Conservation (phyloP, 37 sponge, comb jelly and placozoan genomes). For the Theonella swinhoei region DNA sequence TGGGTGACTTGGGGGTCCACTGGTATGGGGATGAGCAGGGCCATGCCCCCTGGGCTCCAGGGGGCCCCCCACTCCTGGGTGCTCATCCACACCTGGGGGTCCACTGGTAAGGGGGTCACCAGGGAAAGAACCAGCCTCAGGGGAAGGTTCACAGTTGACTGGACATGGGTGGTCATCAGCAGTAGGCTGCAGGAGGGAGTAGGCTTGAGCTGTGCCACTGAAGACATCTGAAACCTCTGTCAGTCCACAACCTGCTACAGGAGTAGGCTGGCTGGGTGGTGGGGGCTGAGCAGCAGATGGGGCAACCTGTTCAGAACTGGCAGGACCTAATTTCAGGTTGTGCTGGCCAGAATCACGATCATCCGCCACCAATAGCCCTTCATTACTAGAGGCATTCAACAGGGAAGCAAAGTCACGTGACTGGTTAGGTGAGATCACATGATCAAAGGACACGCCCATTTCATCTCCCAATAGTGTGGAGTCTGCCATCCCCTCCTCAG, state of each 20-base stretch:
- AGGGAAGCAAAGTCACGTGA: not conserved
- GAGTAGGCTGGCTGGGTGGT: no score
- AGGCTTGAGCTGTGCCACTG: slow-evolving; percentile 5
- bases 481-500: not conserved
- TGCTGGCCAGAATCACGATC: not conserved
- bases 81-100: no score
- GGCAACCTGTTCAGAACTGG: no score
- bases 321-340: not conserved
- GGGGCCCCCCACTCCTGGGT: no score
- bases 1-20: not conserved
- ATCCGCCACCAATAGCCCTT: not conserved
- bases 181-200: not conserved
- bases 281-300: no score
- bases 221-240: slow-evolving; percentile 7
- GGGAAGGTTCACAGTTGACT: no score
- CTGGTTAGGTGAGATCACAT: not conserved
- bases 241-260: not conserved
- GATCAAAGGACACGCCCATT: not conserved
- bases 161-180: not conserved
- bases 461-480: not conserved
- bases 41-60: no score
- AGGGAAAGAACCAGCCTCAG: no score
- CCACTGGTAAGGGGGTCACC: no score
- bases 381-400: not conserved
- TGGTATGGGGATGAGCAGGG: not conserved